Evolutionary conservation across 1,140 invertebrate species (phyloP).

Genomic region (Rhagoletis pomonella): DNA sequence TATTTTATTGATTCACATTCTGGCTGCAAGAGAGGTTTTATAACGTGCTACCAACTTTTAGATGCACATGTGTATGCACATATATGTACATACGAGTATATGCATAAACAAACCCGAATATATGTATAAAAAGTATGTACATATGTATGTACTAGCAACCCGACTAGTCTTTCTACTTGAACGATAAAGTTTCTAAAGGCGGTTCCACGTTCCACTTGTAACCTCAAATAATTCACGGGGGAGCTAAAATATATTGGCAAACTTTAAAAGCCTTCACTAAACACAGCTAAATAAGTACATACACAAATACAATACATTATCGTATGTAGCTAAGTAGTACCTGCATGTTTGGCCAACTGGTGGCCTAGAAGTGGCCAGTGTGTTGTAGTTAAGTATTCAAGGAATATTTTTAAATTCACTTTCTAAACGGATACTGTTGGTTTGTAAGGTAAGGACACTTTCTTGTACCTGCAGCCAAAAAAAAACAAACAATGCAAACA

Average conservation of each 20-base stretch:
- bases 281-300: neutral
- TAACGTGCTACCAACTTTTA: too few species aligned
- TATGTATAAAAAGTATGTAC: neutral
- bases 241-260: neutral
- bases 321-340: neutral
- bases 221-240: neutral
- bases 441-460: slow-evolving; percentile 16
- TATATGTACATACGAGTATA: neutral
- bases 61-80: neutral
- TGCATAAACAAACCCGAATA: neutral
- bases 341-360: neutral
- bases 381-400: neutral
- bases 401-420: neutral
- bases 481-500: neutral
- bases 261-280: neutral
- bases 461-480: neutral
- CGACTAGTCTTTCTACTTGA: neutral
- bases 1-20: too few species aligned
- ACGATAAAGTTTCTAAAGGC: neutral
- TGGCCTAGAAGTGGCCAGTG: neutral
- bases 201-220: neutral
- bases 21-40: too few species aligned
- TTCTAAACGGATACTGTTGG: neutral
- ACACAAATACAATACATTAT: neutral
- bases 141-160: neutral